Base-by-base conservation (phyloP, 2,888 invertebrate species). In the Chorisops tibialis region DNA sequence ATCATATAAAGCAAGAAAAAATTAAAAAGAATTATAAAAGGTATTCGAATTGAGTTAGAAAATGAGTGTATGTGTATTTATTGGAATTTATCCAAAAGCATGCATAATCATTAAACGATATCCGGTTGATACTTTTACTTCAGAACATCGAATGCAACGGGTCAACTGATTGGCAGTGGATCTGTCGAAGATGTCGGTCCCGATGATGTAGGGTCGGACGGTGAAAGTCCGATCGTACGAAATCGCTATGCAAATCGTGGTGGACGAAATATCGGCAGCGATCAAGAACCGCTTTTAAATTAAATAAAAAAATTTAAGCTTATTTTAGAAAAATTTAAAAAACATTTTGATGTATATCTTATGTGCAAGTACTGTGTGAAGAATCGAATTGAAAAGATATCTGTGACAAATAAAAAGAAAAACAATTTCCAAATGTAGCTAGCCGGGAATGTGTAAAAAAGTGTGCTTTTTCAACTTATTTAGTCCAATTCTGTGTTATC, bases 171-270 rank as follows among this genome's bases (percentile, higher is more conserved):
- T 0, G 61, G 35, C 11, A 66, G 65, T 19, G 64, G 51, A 18
- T 68, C 67, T 22, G 66, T 66, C 6, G 67, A 67, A 19, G 66
- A 66, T 22, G 61, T 67, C 30, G 38, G 41, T 21, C 62, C 62
- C 14, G 64, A 65, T 19, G 65, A 67, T 56, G 35, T 62, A 7
- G 39, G 35, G 6, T 45, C 43, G 1, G 30, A 30, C 30, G 30
- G 30, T 30, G 62, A 59, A 4, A 52, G 63, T 47, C 51, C 65
- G 16, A 19, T 58, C 37, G 47, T 66, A 18, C 41, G 69, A 16
- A 66, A 66, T 61, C 67, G 66, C 14, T 62, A 64, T 50, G 24
- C 64, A 18, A 64, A 63, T 56, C 64, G 65, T 18, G 59, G 61
- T 21, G 65, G 65, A 6, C 12, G 19, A 22, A 24, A 50, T 41